Conservation (phyloP, 2,888 invertebrate genomes). For the Pheosia tremula region DNA sequence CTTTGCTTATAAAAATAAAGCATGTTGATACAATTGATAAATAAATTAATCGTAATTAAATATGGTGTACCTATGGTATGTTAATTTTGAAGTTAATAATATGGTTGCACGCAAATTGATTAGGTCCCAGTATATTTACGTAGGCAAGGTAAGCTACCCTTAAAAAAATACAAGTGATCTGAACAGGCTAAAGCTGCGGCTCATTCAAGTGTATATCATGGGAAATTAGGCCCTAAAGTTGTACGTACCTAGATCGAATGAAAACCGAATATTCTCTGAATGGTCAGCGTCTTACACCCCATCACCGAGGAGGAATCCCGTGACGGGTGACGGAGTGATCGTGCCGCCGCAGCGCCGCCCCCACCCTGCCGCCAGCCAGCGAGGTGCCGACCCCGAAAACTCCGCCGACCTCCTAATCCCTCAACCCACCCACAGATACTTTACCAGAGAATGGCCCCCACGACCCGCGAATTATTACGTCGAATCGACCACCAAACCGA, state of each 20-base stretch:
- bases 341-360: slow-evolving; percentile 80
- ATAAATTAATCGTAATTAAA: neutral
- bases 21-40: slow-evolving; percentile 40
- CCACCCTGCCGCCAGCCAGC: slow-evolving; percentile 76
- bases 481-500: slow-evolving; percentile 65
- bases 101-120: slow-evolving; percentile 14
- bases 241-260: slow-evolving; percentile 57
- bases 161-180: neutral
- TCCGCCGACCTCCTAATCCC: slow-evolving; percentile 61
- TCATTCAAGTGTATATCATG: neutral
- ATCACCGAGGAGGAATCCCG: slow-evolving; percentile 86
- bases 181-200: neutral
- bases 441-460: slow-evolving; percentile 72
- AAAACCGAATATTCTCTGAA: slow-evolving; percentile 79
- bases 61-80: neutral
- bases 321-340: slow-evolving; percentile 86
- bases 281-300: slow-evolving; percentile 78
- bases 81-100: neutral
- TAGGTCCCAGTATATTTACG: neutral
- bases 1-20: slow-evolving; percentile 46
- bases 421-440: slow-evolving; percentile 73
- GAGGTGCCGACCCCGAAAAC: slow-evolving; percentile 75
- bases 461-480: slow-evolving; percentile 75
- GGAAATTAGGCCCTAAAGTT: slow-evolving; percentile 21
- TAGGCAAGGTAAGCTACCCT: too few species aligned